Evolutionary conservation across 2,888 invertebrate species (phyloP).

Genomic region (Caenorhabditis becei): DNA sequence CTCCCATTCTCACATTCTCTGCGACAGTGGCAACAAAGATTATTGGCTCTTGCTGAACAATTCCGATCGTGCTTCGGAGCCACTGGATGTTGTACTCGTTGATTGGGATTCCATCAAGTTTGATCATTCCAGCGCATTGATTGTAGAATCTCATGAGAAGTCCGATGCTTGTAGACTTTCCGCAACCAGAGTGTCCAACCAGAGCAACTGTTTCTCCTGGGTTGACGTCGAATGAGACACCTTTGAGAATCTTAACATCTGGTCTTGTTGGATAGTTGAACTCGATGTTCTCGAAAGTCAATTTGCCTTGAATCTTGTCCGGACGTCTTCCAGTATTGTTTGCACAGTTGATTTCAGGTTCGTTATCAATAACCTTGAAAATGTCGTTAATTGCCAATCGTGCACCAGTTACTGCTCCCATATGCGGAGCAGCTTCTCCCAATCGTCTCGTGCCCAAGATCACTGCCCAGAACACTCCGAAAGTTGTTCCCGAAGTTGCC

Average conservation of each 20-base stretch:
- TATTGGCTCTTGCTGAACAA: conserved; percentile 83
- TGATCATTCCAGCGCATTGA: conserved; percentile 68
- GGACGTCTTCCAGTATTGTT: conserved; percentile 82
- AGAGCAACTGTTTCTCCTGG: conserved; percentile 75
- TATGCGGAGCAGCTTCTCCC: conserved; percentile 89
- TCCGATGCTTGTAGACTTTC: conserved; percentile 74
- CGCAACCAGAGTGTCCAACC: conserved; percentile 77
- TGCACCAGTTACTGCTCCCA: conserved; percentile 89
- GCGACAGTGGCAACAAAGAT: conserved; percentile 82
- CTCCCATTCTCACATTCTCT: conserved; percentile 83
- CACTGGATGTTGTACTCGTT: conserved; percentile 77
- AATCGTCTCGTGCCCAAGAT: conserved; percentile 83
- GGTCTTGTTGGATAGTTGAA: conserved; percentile 83
- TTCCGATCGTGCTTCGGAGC: conserved; percentile 82
- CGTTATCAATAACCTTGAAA: conserved; percentile 83
- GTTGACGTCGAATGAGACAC: conserved; percentile 70
- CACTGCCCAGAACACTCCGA: conserved; percentile 77
- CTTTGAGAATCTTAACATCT: conserved; percentile 79
- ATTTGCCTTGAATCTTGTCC: conserved; percentile 81
- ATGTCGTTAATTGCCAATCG: conserved; percentile 87
- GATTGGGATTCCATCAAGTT: conserved; percentile 82
- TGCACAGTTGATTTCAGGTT: conserved; percentile 83
- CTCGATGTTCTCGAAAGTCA: conserved; percentile 82
- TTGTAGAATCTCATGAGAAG: conserved; percentile 75
- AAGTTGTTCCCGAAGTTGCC: conserved; percentile 73